Evolutionary conservation across 2,888 invertebrate species (phyloP), one percentile per base, ranked within the genome.

Genomic region (Noctua pronuba): DNA sequence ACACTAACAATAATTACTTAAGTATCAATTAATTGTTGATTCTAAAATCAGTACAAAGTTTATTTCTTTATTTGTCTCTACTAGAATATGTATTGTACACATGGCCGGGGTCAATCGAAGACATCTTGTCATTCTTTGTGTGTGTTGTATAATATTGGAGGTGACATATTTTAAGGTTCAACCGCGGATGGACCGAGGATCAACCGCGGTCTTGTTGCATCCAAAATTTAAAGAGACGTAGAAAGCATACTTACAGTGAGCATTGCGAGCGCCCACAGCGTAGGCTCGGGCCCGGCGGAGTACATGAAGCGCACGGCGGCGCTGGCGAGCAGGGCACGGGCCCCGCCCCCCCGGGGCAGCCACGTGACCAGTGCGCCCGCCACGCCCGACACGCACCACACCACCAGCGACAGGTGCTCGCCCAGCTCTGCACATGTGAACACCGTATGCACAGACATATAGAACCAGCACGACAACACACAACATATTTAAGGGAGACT

Each of bases 221-320:
- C 44, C 13, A 44, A 13, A 11, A 44, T 44, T 41, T 11, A 41
- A 41, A 11, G 5, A n/a, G n/a, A n/a, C n/a, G n/a, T n/a, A n/a
- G n/a, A n/a, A n/a, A n/a, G n/a, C n/a, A n/a, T n/a, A 79, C 46
- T 89, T 24, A 99, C 99, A 89, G 99, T 99, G 74, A 98, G 97
- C 88, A 98, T 98, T 74, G 99, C 99, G 75, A 99, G 97, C 99
- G 97, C 86, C 99, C 97, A 92, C 99, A 85, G 98, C 98, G 75
- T 98, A 97, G 86, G 98, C 98, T 99, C 98, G n/a, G 99, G 98
- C 38, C 99, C 99, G 80, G 98, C 97, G 66, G 99, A 98, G 96
- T 98, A 99, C 95, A 99, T 99, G 92, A 99, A 97, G 85, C 99
- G 97, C 85, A 99, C 97, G 92, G 99, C 99, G 83, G 98, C 98